A percentile compares a stretch with the other conserved stretches of the same genome.
Evolutionary conservation across 2,113 vertebrate species (phyloP).

Genomic region (Zootoca vivipara): DNA sequence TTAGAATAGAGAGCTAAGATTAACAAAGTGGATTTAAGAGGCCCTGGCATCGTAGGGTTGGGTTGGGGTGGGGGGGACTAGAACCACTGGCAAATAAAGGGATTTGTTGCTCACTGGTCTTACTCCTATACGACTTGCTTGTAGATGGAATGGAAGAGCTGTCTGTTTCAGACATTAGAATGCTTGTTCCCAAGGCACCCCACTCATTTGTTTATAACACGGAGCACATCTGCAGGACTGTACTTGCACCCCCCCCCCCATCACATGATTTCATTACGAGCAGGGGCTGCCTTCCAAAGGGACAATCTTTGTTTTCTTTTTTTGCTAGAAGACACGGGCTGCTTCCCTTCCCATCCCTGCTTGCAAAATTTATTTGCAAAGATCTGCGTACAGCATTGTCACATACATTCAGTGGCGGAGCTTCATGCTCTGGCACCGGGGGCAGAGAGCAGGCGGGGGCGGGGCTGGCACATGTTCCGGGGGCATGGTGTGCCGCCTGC

Average conservation of each 20-base stretch:
- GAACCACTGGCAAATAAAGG: neutral
- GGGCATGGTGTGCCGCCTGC: too few species aligned
- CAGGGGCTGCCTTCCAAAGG: slow-evolving; percentile 51
- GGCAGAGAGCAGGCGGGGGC: too few species aligned
- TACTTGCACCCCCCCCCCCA: slow-evolving; percentile 66
- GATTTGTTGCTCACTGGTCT: neutral
- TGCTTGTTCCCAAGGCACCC: slow-evolving; percentile 45
- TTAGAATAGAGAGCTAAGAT: neutral
- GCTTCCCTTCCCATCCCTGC: neutral
- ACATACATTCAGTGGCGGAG: too few species aligned
- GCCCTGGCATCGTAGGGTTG: neutral
- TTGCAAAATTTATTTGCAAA: neutral
- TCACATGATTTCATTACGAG: slow-evolving; percentile 73
- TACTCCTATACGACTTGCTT: neutral
- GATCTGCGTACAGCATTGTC: neutral
- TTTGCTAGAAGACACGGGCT: neutral
- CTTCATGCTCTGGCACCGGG: too few species aligned
- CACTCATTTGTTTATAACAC: slow-evolving; percentile 49
- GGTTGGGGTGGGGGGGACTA: neutral
- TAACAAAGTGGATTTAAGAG: neutral
- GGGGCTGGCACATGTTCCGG: too few species aligned
- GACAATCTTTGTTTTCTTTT: slow-evolving; percentile 10
- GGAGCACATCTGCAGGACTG: slow-evolving; percentile 60
- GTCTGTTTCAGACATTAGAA: slow-evolving; percentile 48
- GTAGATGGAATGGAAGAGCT: slow-evolving; percentile 1